These are phyloP conservation scores for Bolinopsis microptera DNA, from an alignment of 37 sponge, comb jelly and placozoan genomes.

Conservation along the genomic window DNA sequence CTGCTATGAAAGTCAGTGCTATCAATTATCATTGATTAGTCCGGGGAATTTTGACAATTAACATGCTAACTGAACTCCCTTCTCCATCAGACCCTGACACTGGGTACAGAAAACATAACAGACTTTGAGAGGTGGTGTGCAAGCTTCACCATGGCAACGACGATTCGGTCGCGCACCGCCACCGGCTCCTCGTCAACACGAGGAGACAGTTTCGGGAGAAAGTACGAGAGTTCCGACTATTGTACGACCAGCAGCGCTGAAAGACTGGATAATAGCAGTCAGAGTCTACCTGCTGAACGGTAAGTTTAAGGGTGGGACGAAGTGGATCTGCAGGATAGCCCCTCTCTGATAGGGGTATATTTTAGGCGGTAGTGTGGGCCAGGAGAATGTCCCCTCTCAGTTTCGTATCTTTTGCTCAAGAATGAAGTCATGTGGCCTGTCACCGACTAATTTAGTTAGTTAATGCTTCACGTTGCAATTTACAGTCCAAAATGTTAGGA, in stretches of 20 bases:
- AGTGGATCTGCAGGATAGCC: neutral
- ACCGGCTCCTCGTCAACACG: conserved; percentile 19
- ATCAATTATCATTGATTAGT: neutral
- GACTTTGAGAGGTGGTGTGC: conserved; percentile 48
- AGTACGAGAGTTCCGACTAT: conserved; percentile 22
- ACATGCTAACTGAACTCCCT: neutral
- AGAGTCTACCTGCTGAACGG: conserved; percentile 63
- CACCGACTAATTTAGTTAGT: neutral
- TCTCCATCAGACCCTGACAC: conserved; percentile 44
- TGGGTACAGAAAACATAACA: conserved; percentile 26
- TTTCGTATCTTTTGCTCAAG: too few species aligned
- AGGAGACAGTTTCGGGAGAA: conserved; percentile 25
- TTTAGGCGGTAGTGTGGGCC: too few species aligned
- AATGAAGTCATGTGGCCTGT: too few species aligned
- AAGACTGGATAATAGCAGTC: conserved; percentile 56
- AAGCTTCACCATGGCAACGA: conserved; percentile 54
- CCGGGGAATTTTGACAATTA: neutral
- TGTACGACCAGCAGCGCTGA: neutral
- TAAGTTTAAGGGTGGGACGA: neutral
- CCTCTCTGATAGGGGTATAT: too few species aligned
- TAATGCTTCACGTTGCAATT: neutral
- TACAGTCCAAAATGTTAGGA: neutral
- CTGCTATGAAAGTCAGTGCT: neutral
- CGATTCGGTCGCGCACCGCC: conserved; percentile 15
- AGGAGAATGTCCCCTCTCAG: too few species aligned